These are phyloP conservation scores for Mohoua ochrocephala DNA, from an alignment of 2,113 vertebrate genomes.

Conservation along the genomic window DNA sequence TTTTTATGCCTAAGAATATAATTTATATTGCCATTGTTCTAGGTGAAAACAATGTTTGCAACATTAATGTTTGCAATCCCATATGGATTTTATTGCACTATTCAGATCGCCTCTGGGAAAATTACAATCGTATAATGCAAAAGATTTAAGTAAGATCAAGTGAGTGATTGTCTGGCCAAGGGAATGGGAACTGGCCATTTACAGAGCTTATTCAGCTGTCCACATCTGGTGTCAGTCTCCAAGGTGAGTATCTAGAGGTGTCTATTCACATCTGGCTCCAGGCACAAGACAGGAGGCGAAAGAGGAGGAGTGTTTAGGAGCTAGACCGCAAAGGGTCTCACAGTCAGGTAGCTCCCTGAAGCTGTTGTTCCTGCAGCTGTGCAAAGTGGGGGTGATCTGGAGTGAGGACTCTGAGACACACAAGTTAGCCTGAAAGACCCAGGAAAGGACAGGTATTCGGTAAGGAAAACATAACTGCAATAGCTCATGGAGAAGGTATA, in stretches of 20 bases:
- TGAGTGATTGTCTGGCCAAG: neutral
- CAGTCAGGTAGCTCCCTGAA: neutral
- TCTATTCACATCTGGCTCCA: neutral
- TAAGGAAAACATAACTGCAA: neutral
- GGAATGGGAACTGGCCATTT: neutral
- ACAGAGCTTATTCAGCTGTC: neutral
- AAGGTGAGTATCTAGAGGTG: neutral
- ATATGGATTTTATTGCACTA: neutral
- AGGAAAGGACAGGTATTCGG: neutral
- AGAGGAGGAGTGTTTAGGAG: neutral
- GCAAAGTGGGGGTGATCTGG: neutral
- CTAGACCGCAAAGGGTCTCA: accelerated
- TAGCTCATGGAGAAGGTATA: neutral
- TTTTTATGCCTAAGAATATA: neutral
- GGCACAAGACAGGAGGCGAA: neutral
- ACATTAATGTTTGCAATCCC: neutral
- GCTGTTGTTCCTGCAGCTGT: neutral
- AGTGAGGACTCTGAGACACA: neutral
- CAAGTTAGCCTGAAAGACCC: neutral
- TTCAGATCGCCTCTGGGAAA: neutral
- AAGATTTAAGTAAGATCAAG: neutral
- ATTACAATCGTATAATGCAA: neutral
- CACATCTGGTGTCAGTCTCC: neutral
- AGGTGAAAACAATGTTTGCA: neutral
- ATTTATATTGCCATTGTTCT: neutral